Conservation (phyloP, 2,888 invertebrate species). For the Clanis bilineata region DNA sequence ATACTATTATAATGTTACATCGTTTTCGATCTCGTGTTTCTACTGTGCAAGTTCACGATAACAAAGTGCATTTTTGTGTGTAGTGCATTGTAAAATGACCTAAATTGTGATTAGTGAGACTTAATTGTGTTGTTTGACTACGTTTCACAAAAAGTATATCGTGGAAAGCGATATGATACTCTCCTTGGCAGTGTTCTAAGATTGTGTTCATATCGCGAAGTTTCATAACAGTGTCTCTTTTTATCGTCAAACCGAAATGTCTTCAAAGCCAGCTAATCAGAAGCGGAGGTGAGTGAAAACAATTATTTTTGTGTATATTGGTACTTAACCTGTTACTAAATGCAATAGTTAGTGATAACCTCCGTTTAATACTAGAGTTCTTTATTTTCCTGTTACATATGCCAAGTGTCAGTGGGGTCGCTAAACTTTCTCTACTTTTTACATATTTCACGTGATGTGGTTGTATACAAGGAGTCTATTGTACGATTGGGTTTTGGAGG, state of each 20-base stretch:
- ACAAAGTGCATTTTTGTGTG: slow-evolving; percentile 72
- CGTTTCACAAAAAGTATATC: slow-evolving; percentile 52
- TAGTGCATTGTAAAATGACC: slow-evolving; percentile 76
- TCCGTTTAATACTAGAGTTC: slow-evolving; percentile 18
- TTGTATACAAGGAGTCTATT: slow-evolving; percentile 8
- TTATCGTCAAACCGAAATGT: slow-evolving; percentile 61
- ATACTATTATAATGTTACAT: slow-evolving; percentile 28
- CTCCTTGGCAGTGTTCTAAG: slow-evolving; percentile 83
- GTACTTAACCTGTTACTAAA: slow-evolving; percentile 23
- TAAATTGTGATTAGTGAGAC: slow-evolving; percentile 67
- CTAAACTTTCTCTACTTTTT: slow-evolving; percentile 44
- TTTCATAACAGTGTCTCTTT: slow-evolving; percentile 67
- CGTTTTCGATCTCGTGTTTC: slow-evolving; percentile 50
- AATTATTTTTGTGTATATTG: slow-evolving; percentile 29
- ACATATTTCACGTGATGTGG: slow-evolving; percentile 19
- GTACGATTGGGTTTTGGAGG: neutral
- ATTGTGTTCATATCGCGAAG: slow-evolving; percentile 78
- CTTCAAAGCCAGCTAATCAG: slow-evolving; percentile 83
- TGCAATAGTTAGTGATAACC: slow-evolving; percentile 10
- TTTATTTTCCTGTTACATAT: slow-evolving; percentile 36
- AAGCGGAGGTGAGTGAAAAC: slow-evolving; percentile 84
- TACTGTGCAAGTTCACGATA: slow-evolving; percentile 73
- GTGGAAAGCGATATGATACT: slow-evolving; percentile 78
- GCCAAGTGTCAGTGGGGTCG: slow-evolving; percentile 33
- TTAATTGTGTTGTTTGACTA: slow-evolving; percentile 51